A percentile compares a stretch with the other conserved stretches of the same genome.
These are phyloP conservation scores for Miichthys miiuy DNA, from an alignment of 2,797 vertebrate genomes.

Conservation along the genomic window DNA sequence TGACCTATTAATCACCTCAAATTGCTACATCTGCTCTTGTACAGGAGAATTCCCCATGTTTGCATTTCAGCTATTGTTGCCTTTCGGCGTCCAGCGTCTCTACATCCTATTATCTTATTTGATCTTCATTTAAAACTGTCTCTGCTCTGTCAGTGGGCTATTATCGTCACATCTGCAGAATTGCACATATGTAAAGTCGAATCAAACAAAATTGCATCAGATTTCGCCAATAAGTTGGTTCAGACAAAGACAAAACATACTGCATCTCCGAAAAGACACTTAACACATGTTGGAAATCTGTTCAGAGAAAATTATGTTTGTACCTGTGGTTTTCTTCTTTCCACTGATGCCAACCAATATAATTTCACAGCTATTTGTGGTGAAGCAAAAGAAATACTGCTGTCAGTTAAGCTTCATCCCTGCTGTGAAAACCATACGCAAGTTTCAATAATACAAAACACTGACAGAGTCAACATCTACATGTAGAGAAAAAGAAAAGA, in stretches of 20 bases:
- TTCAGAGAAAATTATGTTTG: not conserved
- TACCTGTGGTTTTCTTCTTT: not conserved
- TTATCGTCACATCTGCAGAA: not conserved
- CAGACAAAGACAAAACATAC: not conserved
- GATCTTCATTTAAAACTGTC: not conserved
- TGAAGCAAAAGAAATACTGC: not conserved
- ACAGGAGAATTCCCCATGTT: slow-evolving; percentile 1
- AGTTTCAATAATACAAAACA: slow-evolving; percentile 5
- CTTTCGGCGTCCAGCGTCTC: slow-evolving; percentile 1
- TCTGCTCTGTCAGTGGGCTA: not conserved
- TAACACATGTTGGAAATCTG: not conserved
- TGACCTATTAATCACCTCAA: slow-evolving; percentile 1
- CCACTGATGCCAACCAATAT: not conserved
- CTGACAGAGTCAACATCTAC: not conserved
- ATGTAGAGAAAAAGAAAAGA: not conserved
- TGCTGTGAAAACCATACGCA: not conserved
- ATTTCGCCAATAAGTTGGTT: not conserved
- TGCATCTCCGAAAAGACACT: not conserved
- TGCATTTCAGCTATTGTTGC: not conserved
- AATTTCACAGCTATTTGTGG: slow-evolving; percentile 10
- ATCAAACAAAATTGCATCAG: not conserved
- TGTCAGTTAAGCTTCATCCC: not conserved
- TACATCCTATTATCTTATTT: not conserved
- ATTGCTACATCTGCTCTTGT: not conserved
- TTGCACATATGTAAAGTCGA: not conserved